Conservation (phyloP, 2,797 vertebrate species). For the Ceryle rudis region DNA sequence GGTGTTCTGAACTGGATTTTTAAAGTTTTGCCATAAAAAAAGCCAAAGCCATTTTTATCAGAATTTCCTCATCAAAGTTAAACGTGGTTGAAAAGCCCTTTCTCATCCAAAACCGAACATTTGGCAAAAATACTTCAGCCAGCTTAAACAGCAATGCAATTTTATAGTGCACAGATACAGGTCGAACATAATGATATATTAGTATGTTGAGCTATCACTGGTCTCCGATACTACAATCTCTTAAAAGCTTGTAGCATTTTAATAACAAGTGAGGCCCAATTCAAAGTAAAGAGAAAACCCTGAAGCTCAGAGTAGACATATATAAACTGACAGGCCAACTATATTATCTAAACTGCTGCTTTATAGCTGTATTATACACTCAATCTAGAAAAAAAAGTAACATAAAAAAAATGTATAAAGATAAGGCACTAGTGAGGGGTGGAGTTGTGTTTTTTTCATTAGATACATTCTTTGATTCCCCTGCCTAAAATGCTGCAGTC, state of each 20-base stretch:
- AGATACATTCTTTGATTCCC: constrained; percentile 74
- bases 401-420: constrained; percentile 66
- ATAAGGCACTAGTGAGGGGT: constrained; percentile 66
- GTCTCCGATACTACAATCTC: constrained; percentile 15
- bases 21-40: neutral
- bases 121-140: constrained; percentile 29
- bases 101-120: constrained; percentile 23
- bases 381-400: constrained; percentile 46
- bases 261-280: constrained; percentile 56
- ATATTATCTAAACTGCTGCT: constrained; percentile 71
- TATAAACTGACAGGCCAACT: constrained; percentile 65
- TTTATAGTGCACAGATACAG: neutral
- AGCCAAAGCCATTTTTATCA: neutral
- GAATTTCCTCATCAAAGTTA: constrained; percentile 18
- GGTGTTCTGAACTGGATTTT: neutral
- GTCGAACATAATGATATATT: constrained; percentile 36
- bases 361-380: constrained; percentile 71
- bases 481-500: constrained; percentile 78
- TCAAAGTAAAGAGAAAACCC: constrained; percentile 54
- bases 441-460: constrained; percentile 62
- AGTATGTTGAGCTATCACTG: constrained; percentile 9
- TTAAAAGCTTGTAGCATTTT: constrained; percentile 53
- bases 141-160: constrained; percentile 21
- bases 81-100: neutral
- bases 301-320: constrained; percentile 66